Evolutionary conservation across 1,140 invertebrate genomes (phyloP).

Genomic region (Conus betulinus): DNA sequence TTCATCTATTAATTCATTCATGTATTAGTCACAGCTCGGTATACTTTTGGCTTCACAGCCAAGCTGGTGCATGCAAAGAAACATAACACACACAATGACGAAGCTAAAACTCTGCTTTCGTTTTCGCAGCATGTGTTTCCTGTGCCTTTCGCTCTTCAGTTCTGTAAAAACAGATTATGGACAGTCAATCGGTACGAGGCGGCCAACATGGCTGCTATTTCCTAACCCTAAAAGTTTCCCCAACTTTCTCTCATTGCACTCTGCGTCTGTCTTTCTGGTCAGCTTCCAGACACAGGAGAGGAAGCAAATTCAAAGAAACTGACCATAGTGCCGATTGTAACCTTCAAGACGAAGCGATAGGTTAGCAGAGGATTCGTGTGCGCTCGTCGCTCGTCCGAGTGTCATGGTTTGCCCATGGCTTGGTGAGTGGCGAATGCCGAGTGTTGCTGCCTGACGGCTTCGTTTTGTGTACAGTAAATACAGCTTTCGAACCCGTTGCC

Average conservation of each 20-base stretch:
- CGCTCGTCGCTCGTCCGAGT: background rate
- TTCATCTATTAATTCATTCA: too few species aligned
- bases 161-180: background rate
- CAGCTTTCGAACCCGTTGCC: background rate
- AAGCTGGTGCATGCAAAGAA: too few species aligned
- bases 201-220: background rate
- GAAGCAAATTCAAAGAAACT: background rate
- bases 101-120: too few species aligned
- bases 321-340: background rate
- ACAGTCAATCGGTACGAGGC: background rate
- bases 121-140: too few species aligned
- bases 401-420: background rate
- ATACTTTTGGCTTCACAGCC: too few species aligned
- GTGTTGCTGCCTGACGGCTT: background rate
- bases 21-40: too few species aligned
- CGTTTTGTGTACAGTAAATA: conserved; percentile 8
- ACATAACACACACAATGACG: too few species aligned
- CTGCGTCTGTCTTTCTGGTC: conserved; percentile 17
- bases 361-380: background rate
- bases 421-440: background rate
- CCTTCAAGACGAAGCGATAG: background rate
- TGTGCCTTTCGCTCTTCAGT: too few species aligned
- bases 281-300: conserved; percentile 10
- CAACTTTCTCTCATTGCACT: conserved; percentile 12
- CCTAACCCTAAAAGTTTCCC: background rate